Evolutionary conservation across 2,888 invertebrate genomes (phyloP), one percentile per base, ranked within the genome.

Genomic region (Erpobdella octoculata): DNA sequence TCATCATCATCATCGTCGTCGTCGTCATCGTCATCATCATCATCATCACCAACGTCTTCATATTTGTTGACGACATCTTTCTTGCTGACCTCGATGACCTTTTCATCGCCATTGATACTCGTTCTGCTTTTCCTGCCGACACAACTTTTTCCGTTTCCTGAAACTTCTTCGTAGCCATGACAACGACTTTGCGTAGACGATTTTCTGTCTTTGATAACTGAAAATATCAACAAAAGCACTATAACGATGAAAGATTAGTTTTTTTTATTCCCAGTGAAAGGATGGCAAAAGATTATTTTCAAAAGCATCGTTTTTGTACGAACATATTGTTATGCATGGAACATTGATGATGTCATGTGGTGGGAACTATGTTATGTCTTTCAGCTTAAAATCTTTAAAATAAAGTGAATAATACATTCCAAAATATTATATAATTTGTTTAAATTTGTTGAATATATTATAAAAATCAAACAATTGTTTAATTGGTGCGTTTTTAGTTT

Each of bases 31-130:
- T 65, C 65, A 33, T 65, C 65, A 21, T 65, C 65, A 37, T 65
- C 65, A 21, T 37, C 65, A 37, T 64, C 33, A 18, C 31, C 35
- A 35, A 35, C 64, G 15, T 64, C 35, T 18, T 33, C 64, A 35
- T 37, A 36, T 9, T 65, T 35, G 25, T 62, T 35, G 15, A 33
- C 62, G 35, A 33, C 62, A 12, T 62, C 58, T 15, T 65, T n/a
- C 21, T 64, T 64, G 25, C 38, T 28, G 64, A 62, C 62, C 21
- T 70, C 62, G 25, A 62, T 37, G 12, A 36, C 62, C 35, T 70
- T 37, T 21, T 70, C 62, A 70, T 70, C 71, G 31, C 58, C 71
- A 64, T 33, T 62, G 62, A 62, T 33, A 33, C 53, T 53, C 15
- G 53, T 53, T 53, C 6, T 53, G 21, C 53, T 53, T 53, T n/a